Evolutionary conservation across 2,888 invertebrate genomes (phyloP).

Genomic region (Andrena praecox): DNA sequence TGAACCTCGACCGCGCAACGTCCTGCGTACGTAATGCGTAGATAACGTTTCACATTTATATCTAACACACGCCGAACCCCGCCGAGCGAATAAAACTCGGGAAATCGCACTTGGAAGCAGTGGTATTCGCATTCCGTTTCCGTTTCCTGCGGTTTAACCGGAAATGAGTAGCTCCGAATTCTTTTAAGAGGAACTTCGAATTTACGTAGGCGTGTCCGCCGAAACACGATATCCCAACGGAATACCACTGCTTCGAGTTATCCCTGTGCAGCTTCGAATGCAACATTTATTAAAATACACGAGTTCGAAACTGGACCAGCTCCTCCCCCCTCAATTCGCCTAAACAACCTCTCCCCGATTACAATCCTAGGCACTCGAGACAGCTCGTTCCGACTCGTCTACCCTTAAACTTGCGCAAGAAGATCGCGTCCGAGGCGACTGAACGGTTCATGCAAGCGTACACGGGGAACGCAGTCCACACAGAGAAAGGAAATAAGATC

Average conservation of each 20-base stretch:
- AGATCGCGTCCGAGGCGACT: not conserved
- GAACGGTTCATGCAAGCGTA: constrained; percentile 44
- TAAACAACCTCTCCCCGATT: no score
- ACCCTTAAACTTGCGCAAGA: no score
- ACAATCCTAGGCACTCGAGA: not conserved
- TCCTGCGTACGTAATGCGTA: constrained; percentile 42
- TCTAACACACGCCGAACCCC: constrained; percentile 44
- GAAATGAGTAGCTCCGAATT: not conserved
- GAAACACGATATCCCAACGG: not conserved
- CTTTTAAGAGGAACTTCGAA: not conserved
- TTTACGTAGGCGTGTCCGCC: not conserved
- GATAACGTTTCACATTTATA: constrained; percentile 33
- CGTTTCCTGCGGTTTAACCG: not conserved
- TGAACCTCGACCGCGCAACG: constrained; percentile 36
- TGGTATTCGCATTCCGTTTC: constrained; percentile 10
- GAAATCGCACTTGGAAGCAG: constrained; percentile 30
- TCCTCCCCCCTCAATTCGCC: no score
- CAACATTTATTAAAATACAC: constrained; percentile 46
- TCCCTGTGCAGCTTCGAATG: constrained; percentile 16
- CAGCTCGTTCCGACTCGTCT: no score
- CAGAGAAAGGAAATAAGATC: constrained; percentile 42
- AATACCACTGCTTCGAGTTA: constrained; percentile 24
- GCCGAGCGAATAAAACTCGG: constrained; percentile 37
- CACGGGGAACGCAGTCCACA: constrained; percentile 27
- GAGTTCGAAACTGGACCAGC: constrained; percentile 19